These are phyloP conservation scores for Typhlichthys subterraneus DNA, from an alignment of 2,797 vertebrate species.

Conservation along the genomic window DNA sequence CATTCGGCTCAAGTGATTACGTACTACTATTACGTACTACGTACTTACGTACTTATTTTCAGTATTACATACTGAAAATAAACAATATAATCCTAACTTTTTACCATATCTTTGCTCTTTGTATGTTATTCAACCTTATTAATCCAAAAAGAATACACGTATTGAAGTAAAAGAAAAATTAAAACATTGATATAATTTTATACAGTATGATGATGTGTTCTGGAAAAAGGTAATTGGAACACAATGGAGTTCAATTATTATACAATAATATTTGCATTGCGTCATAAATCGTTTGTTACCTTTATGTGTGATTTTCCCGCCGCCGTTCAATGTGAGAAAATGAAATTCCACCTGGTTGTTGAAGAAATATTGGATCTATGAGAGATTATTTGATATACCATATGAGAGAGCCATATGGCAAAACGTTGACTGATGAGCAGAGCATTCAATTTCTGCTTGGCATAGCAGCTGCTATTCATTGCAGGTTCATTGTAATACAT, in stretches of 20 bases:
- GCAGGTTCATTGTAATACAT: conserved; percentile 60
- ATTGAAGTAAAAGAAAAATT: not conserved
- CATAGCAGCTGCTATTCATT: conserved; percentile 69
- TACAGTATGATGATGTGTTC: conserved; percentile 1
- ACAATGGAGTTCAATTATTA: conserved; percentile 37
- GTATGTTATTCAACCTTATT: not conserved
- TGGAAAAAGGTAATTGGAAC: conserved; percentile 36
- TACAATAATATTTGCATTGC: conserved; percentile 47
- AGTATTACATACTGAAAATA: too few species aligned
- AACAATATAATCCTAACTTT: too few species aligned
- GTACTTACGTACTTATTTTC: too few species aligned
- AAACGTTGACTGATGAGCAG: conserved; percentile 65
- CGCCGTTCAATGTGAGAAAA: conserved; percentile 56
- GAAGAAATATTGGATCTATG: conserved; percentile 51
- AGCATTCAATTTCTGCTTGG: conserved; percentile 62
- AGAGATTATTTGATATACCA: conserved; percentile 68
- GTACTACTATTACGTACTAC: too few species aligned
- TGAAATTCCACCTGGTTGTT: conserved; percentile 46
- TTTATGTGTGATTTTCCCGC: conserved; percentile 42
- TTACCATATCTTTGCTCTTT: too few species aligned
- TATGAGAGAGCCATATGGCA: conserved; percentile 69
- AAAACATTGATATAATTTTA: conserved; percentile 6
- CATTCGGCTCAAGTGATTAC: too few species aligned
- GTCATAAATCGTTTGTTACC: conserved; percentile 50
- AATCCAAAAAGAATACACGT: conserved; percentile 28